Conservation (phyloP, 2,113 vertebrate genomes). For the Leptosomus discolor region DNA sequence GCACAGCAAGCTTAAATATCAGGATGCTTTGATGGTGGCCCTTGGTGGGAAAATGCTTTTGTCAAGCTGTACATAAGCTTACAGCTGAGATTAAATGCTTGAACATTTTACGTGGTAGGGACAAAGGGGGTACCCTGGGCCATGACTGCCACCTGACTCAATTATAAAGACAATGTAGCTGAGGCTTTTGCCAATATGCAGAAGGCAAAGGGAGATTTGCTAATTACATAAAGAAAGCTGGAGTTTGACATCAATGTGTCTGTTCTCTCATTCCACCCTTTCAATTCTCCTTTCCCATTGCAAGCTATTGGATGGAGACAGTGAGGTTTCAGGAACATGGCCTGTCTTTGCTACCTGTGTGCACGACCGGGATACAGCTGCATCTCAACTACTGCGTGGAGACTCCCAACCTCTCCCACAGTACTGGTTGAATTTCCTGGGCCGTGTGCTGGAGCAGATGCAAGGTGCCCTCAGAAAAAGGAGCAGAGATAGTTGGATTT, state of each 20-base stretch:
- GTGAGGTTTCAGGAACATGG: not conserved
- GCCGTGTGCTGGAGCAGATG: not conserved
- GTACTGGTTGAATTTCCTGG: not conserved
- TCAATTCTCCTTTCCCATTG: not conserved
- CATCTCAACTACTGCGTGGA: not conserved
- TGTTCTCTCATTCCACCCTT: not conserved
- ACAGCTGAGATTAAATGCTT: not conserved
- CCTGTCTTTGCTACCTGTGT: not conserved
- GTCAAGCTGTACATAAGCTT: not conserved
- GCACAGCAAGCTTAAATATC: not conserved
- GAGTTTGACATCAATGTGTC: not conserved
- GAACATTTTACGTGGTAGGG: not conserved
- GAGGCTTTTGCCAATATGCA: not conserved
- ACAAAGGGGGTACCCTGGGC: not conserved
- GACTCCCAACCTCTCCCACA: not conserved
- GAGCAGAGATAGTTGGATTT: not conserved
- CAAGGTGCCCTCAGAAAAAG: not conserved
- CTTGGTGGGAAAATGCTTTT: not conserved
- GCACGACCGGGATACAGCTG: accelerated
- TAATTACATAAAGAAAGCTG: not conserved
- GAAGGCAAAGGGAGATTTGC: not conserved
- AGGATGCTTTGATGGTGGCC: not conserved
- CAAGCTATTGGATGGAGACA: not conserved
- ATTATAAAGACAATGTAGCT: not conserved
- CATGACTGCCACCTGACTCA: not conserved